Conservation (phyloP, 2,888 invertebrate species). For the Campoplex capitator region DNA sequence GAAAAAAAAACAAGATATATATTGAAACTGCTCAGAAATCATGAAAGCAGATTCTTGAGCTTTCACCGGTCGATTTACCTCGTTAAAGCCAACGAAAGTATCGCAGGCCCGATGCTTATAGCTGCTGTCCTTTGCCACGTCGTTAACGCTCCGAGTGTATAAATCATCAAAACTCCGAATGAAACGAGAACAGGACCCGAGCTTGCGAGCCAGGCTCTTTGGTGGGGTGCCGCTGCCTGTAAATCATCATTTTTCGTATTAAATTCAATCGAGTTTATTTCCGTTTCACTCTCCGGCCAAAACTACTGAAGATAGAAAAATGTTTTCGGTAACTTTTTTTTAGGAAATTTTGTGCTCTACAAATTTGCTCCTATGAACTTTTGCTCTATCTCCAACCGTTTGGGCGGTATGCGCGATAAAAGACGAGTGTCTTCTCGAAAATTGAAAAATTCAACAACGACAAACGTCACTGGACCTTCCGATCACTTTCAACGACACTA, state of each 20-base stretch:
- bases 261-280: background rate
- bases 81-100: conserved; percentile 79
- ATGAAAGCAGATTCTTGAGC: background rate
- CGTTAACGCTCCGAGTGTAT: conserved; percentile 88
- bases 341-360: background rate
- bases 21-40: background rate
- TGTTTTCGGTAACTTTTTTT: background rate
- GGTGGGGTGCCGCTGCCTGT: conserved; percentile 89
- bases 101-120: conserved; percentile 86
- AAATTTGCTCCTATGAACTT: background rate
- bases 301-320: background rate
- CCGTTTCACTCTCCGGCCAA: background rate
- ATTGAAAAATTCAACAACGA: background rate
- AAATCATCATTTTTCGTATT: background rate
- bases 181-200: conserved; percentile 90
- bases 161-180: conserved; percentile 90
- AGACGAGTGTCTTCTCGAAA: background rate
- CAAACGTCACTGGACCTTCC: too few relatives aligned
- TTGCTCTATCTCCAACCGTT: background rate
- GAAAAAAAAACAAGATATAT: background rate
- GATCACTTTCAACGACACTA: too few relatives aligned
- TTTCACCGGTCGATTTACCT: conserved; percentile 72
- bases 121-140: conserved; percentile 89
- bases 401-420: background rate
- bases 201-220: conserved; percentile 89